Evolutionary conservation across 1,140 invertebrate species (phyloP).

Genomic region (Zaprionus vittiger): DNA sequence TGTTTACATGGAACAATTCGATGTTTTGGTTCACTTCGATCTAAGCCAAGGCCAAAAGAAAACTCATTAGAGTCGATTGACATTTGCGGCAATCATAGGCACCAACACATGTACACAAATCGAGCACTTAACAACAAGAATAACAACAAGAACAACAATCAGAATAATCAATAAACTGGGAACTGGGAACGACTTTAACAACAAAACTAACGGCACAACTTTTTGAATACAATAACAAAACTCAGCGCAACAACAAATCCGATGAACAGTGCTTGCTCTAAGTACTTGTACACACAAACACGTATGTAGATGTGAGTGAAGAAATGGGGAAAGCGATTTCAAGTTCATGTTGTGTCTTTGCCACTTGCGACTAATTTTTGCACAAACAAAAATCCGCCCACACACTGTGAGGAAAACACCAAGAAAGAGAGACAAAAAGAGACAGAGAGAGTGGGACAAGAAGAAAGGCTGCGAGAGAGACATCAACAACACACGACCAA

Average conservation of each 20-base stretch:
- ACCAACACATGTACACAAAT: conserved; percentile 35
- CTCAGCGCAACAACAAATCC: conserved; percentile 39
- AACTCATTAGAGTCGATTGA: conserved; percentile 67
- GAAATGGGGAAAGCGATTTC: conserved; percentile 58
- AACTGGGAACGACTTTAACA: conserved; percentile 39
- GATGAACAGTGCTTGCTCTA: conserved; percentile 12
- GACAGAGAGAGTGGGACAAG: not conserved
- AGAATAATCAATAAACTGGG: conserved; percentile 29
- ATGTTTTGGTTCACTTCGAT: conserved; percentile 29
- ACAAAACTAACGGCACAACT: conserved; percentile 51
- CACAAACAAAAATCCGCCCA: conserved; percentile 61
- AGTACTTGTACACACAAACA: conserved; percentile 15
- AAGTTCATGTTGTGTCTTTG: conserved; percentile 58
- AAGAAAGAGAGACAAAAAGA: conserved; percentile 3
- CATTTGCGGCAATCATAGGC: conserved; percentile 63
- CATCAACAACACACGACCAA: conserved; percentile 48
- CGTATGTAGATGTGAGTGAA: conserved; percentile 17
- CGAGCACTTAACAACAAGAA: conserved; percentile 27
- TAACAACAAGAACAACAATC: conserved; percentile 19
- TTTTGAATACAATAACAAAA: conserved; percentile 68
- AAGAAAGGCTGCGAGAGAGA: conserved; percentile 11
- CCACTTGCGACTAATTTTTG: conserved; percentile 65
- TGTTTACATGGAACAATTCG: not conserved
- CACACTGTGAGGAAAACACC: conserved; percentile 20
- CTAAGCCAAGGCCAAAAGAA: conserved; percentile 60